Conservation (phyloP, 2,797 vertebrate genomes). For the Esox lucius region DNA sequence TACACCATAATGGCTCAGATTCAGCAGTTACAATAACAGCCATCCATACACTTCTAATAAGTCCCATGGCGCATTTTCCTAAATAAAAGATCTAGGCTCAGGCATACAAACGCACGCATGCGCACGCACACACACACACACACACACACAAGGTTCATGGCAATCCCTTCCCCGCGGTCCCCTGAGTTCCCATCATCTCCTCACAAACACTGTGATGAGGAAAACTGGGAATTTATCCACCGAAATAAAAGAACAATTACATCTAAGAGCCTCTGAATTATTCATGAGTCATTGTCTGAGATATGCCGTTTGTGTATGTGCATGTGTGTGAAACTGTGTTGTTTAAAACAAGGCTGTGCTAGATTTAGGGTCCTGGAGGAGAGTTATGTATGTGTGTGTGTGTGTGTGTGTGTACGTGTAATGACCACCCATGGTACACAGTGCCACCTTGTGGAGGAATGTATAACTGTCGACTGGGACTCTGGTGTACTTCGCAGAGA, state of each 20-base stretch:
- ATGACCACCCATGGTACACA: not conserved
- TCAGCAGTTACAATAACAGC: conserved; percentile 35
- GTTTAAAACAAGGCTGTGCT: conserved; percentile 57
- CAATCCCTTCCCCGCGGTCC: conserved; percentile 37
- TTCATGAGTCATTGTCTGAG: conserved; percentile 56
- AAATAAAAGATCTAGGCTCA: conserved; percentile 15
- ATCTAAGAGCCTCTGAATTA: conserved; percentile 56
- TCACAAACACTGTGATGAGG: conserved; percentile 52
- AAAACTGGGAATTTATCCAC: conserved; percentile 66
- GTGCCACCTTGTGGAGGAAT: not conserved
- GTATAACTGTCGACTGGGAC: not conserved
- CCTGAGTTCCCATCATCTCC: conserved; percentile 46
- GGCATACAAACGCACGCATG: not conserved
- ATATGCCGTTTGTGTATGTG: conserved; percentile 36
- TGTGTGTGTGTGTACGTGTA: not conserved
- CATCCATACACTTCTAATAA: conserved; percentile 12
- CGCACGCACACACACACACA: not conserved
- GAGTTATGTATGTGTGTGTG: not conserved
- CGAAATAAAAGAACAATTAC: conserved; percentile 64
- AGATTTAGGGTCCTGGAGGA: conserved; percentile 54
- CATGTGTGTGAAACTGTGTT: conserved; percentile 42
- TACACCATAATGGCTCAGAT: conserved; percentile 30
- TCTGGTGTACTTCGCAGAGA: not conserved
- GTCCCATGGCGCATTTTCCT: conserved; percentile 17
- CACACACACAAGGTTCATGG: conserved; percentile 28